phyloP scores from a whole-genome alignment of 2,888 invertebrate species.

The Eurytoma californica region DNA sequence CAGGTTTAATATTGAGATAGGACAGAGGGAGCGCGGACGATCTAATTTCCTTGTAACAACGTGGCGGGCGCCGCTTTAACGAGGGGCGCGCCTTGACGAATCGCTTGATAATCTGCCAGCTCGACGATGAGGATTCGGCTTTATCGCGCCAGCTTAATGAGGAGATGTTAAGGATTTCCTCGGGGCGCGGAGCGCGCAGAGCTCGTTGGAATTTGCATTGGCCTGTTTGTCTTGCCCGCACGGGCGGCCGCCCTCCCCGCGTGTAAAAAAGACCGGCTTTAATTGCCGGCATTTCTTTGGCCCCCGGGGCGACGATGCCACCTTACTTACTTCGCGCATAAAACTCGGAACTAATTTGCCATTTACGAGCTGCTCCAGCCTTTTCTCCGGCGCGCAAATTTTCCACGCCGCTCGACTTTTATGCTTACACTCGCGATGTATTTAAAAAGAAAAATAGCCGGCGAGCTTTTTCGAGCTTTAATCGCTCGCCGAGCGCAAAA shows the following conservation, averaged over 20 bases:
- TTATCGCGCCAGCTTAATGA: conserved; percentile 38
- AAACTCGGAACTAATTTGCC: background rate
- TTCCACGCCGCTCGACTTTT: no score
- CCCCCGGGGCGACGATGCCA: background rate
- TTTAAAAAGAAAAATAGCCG: no score
- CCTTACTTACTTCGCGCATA: background rate
- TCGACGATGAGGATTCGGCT: conserved; percentile 12
- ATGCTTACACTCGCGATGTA: no score
- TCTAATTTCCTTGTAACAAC: conserved; percentile 40
- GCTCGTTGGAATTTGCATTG: conserved; percentile 16
- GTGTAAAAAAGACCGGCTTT: conserved; percentile 15
- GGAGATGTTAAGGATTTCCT: conserved; percentile 11
- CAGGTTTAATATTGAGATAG: conserved; percentile 24
- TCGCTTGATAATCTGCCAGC: conserved; percentile 49
- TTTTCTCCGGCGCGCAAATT: no score
- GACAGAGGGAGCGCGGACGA: background rate
- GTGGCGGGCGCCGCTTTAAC: background rate
- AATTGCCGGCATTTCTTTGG: background rate
- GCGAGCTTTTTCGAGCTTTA: no score
- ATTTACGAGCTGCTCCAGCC: background rate
- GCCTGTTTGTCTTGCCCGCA: no score
- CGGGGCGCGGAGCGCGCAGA: background rate
- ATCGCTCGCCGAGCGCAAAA: no score
- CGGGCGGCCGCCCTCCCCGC: background rate
- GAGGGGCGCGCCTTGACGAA: conserved; percentile 34